Base-by-base conservation (phyloP, 2,888 invertebrate genomes). In the Heliothis peltigera region DNA sequence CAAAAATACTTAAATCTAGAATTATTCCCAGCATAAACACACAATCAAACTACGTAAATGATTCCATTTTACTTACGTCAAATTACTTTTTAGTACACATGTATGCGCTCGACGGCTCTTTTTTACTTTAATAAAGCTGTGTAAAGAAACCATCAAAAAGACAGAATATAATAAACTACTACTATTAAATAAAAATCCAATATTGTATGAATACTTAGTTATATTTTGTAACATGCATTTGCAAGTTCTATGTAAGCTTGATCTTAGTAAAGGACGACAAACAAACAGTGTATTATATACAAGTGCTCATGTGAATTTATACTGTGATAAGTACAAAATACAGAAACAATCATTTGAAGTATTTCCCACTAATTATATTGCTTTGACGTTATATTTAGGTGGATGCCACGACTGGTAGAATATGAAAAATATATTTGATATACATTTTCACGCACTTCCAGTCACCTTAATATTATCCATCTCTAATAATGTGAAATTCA, bases 201-300 rank as follows among this genome's bases (percentile, higher is more conserved):
- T 75, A 73, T 32, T 76, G 28, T 75, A 79, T 82, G 80, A 72
- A 78, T 69, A 76, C 70, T 78, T 81, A 64, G 53, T 64, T 73
- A 80, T 81, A 81, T 81, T 81, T 78, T 80, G 75, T 71, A 73
- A 76, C 81, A 81, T 81, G 81, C 81, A 81, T 64, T 53, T 72
- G 81, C 81, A 75, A 77, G 64, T 79, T 73, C 58, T 81, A 76
- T 65, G 58, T 54, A 79, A 81, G 80, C 80, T 71, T 69, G 63
- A 68, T 62, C 52, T 72, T 71, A 69, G 66, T 61, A 62, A 61
- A 56, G 67, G 64, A 75, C 67, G 68, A 80, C 79, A 81, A 75
- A 80, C 79, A 81, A 75, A 75, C 77, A 65, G 79, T 81, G 81
- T 70, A 80, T 70, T 81, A 77, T 77, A 73, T 81, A 81, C 76